These are phyloP conservation scores for Sus scrofa DNA, from an alignment of 2,113 vertebrate species.

Conservation along the genomic window T2T-Sscrofa CM000820.6:125833501-125834000, in stretches of 20 bases:
- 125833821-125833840: background rate
- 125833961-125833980: background rate
- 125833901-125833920: background rate
- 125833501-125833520: too few species aligned
- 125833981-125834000: background rate
- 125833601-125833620: too few species aligned
- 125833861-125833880: background rate
- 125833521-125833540: too few species aligned
- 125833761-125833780: too few species aligned
- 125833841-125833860: background rate
- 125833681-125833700: too few species aligned
- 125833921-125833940: background rate
- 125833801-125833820: fast-evolving
- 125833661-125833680: too few species aligned
- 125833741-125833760: background rate
- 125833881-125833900: background rate
- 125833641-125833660: too few species aligned
- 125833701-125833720: too few species aligned
- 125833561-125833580: too few species aligned
- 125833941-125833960: background rate
- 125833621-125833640: too few species aligned
- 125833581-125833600: too few species aligned
- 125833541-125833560: too few species aligned
- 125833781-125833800: background rate
- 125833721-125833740: background rate